Evolutionary conservation across 2,113 vertebrate species (phyloP).

Genomic region (Tinamus guttatus): DNA sequence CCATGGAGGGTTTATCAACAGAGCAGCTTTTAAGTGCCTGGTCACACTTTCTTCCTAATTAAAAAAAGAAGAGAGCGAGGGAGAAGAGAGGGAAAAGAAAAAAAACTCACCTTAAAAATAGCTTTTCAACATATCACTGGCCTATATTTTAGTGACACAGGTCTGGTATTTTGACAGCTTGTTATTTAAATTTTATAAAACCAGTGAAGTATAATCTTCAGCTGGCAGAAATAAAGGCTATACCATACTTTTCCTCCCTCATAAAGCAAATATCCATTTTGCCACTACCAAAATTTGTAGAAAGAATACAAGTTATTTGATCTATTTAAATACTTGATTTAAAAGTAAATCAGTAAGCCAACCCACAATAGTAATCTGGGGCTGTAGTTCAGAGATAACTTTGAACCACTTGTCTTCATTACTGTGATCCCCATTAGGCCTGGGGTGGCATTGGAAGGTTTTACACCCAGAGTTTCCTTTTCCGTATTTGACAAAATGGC

Average conservation of each 20-base stretch:
- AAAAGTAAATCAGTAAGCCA: not conserved
- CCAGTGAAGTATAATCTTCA: not conserved
- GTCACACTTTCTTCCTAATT: constrained; percentile 38
- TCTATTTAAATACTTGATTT: not conserved
- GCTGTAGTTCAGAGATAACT: not conserved
- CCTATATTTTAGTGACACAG: rapidly evolving
- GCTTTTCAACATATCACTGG: not conserved
- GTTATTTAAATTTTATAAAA: too few relatives aligned
- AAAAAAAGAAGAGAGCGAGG: not conserved
- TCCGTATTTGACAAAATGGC: constrained; percentile 10
- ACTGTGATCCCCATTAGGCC: constrained; percentile 19
- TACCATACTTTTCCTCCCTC: not conserved
- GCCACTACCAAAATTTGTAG: not conserved
- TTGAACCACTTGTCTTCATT: not conserved
- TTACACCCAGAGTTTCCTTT: not conserved
- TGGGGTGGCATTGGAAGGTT: not conserved
- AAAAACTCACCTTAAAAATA: not conserved
- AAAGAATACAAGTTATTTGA: not conserved
- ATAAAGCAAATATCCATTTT: not conserved
- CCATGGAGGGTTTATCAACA: constrained; percentile 48
- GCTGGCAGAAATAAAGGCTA: not conserved
- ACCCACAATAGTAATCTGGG: not conserved
- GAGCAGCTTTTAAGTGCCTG: constrained; percentile 47
- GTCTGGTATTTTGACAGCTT: too few relatives aligned
- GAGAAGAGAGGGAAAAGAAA: too few relatives aligned